These are phyloP conservation scores for Eupithecia vulgata DNA, from an alignment of 2,888 invertebrate species.

Conservation along the genomic window DNA sequence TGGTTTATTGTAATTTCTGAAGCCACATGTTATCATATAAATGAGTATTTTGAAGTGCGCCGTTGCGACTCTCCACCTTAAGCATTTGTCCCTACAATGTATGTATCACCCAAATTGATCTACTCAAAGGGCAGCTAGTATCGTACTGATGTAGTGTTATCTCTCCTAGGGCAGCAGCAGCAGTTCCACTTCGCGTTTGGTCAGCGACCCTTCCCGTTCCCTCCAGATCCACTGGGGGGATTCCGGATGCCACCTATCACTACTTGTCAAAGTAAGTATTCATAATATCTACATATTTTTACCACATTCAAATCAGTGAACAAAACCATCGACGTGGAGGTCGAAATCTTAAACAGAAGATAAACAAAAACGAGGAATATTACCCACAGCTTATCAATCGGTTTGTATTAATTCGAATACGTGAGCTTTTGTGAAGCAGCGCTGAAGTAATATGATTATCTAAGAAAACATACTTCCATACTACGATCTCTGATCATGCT, in stretches of 20 bases:
- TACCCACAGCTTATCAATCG: background rate
- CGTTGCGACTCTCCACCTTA: background rate
- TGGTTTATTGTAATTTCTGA: too few relatives aligned
- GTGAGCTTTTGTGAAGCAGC: too few relatives aligned
- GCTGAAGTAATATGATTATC: too few relatives aligned
- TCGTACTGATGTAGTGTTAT: constrained; percentile 90
- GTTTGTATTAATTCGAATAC: background rate
- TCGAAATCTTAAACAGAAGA: background rate
- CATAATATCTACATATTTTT: background rate
- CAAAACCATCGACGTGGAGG: background rate
- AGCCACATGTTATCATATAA: too few relatives aligned
- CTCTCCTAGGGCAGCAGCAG: constrained; percentile 97
- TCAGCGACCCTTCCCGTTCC: constrained; percentile 94
- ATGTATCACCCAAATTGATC: constrained; percentile 6
- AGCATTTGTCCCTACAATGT: background rate
- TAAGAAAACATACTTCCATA: too few relatives aligned
- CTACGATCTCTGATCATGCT: too few relatives aligned
- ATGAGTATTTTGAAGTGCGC: too few relatives aligned
- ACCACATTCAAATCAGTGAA: background rate
- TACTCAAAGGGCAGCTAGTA: constrained; percentile 74
- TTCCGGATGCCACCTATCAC: constrained; percentile 95
- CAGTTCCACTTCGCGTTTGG: constrained; percentile 97
- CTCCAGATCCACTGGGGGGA: constrained; percentile 93
- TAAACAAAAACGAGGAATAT: too few relatives aligned
- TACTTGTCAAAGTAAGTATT: constrained; percentile 93